Evolutionary conservation across 2,888 invertebrate species (phyloP).

Genomic region (Drosophila mayaguana): DNA sequence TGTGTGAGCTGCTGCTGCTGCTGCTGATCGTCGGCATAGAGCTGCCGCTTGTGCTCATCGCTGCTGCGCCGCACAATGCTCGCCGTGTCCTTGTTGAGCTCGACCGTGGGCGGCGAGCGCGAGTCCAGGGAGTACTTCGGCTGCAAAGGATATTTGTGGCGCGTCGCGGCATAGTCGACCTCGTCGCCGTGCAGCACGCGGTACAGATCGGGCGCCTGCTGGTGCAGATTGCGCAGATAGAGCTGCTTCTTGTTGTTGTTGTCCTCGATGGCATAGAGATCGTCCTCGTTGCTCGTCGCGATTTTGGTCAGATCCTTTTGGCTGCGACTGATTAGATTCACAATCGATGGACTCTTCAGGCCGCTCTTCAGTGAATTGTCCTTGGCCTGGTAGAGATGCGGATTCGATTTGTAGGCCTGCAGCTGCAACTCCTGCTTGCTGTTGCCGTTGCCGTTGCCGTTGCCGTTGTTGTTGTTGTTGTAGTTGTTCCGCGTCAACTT

Average conservation of each 20-base stretch:
- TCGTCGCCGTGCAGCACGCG: constrained; percentile 90
- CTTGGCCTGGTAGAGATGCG: constrained; percentile 87
- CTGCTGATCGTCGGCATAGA: constrained; percentile 38
- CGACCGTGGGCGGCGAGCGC: constrained; percentile 83
- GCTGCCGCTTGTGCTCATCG: constrained; percentile 41
- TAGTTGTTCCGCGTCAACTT: constrained; percentile 83
- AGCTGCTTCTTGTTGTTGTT: constrained; percentile 87
- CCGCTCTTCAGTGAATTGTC: constrained; percentile 84
- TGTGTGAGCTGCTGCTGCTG: constrained; percentile 61
- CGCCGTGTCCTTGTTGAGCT: constrained; percentile 84
- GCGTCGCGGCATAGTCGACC: constrained; percentile 42
- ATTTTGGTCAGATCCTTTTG: constrained; percentile 91
- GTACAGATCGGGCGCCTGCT: constrained; percentile 90
- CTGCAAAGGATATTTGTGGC: constrained; percentile 70
- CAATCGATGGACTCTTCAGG: constrained; percentile 92
- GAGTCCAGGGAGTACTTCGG: constrained; percentile 82
- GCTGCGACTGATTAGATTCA: constrained; percentile 93
- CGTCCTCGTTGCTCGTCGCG: constrained; percentile 74
- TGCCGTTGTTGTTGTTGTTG: constrained; percentile 35
- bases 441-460: not conserved
- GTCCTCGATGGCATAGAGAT: constrained; percentile 80
- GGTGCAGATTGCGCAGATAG: constrained; percentile 89
- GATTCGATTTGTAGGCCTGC: constrained; percentile 90
- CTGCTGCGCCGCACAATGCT: constrained; percentile 87
- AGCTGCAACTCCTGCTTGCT: constrained; percentile 27